Evolutionary conservation across 2,888 invertebrate genomes (phyloP).

Genomic region (Hybos culiciformis): DNA sequence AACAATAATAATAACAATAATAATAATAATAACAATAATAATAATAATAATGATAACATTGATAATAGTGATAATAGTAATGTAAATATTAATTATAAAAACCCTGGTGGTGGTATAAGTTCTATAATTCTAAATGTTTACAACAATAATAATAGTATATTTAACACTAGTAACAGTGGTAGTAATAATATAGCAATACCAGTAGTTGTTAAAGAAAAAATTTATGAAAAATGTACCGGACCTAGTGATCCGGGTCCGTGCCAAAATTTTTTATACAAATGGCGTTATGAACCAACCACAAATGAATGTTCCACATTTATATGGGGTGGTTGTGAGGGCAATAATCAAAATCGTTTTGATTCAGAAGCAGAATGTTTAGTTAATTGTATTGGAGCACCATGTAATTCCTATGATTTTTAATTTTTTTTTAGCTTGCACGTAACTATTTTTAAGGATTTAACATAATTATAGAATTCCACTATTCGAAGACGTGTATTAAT

Average conservation of each 20-base stretch:
- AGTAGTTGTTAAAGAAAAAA: slow-evolving; percentile 28
- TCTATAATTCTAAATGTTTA: slow-evolving; percentile 3
- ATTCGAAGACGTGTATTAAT: neutral
- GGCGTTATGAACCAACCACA: slow-evolving; percentile 47
- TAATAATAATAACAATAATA: too few species aligned
- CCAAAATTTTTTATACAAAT: slow-evolving; percentile 50
- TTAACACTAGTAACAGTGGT: slow-evolving; percentile 1
- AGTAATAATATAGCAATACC: slow-evolving; percentile 13
- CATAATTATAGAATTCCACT: neutral
- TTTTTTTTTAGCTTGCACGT: neutral
- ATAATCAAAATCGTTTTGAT: slow-evolving; percentile 51
- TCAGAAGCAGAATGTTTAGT: slow-evolving; percentile 51
- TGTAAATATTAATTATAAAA: slow-evolving; percentile 10
- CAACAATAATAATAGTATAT: slow-evolving; percentile 9
- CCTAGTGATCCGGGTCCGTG: slow-evolving; percentile 43
- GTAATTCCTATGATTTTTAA: slow-evolving; percentile 29
- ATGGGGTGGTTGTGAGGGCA: slow-evolving; percentile 57
- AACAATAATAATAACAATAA: too few species aligned
- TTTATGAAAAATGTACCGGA: slow-evolving; percentile 34
- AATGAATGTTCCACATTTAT: slow-evolving; percentile 47
- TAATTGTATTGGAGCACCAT: slow-evolving; percentile 45
- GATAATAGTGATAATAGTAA: slow-evolving; percentile 9
- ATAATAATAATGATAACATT: too few species aligned
- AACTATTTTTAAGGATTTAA: slow-evolving; percentile 5
- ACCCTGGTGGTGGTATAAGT: slow-evolving; percentile 8